phyloP scores from a whole-genome alignment of 2,888 invertebrate species.

The Hypolimnas misippus region DNA sequence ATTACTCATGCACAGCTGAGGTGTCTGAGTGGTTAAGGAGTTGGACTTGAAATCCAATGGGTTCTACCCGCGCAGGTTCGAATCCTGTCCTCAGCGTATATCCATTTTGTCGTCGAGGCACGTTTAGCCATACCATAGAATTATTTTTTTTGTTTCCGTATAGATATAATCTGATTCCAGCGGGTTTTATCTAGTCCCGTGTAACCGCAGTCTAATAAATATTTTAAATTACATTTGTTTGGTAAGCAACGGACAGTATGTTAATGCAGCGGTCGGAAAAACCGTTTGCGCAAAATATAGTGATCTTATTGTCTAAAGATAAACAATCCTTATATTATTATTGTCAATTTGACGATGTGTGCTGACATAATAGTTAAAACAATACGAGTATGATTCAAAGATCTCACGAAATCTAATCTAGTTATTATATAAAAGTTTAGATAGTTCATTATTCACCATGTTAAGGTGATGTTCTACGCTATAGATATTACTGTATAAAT shows the following conservation, averaged over 20 bases:
- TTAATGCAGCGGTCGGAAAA: constrained; percentile 38
- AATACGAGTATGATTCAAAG: too few species aligned
- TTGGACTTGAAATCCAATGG: constrained; percentile 85
- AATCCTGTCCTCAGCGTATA: constrained; percentile 79
- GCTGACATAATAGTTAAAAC: too few species aligned
- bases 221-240: constrained; percentile 24
- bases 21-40: constrained; percentile 85
- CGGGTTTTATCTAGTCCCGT: constrained; percentile 12
- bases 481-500: too few species aligned
- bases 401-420: too few species aligned
- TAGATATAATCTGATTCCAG: constrained; percentile 7
- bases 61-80: constrained; percentile 85
- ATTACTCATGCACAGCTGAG: constrained; percentile 60
- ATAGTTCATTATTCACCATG: too few species aligned
- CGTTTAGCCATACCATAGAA: not conserved
- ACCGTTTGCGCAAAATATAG: constrained; percentile 8
- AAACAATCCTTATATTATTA: not conserved
- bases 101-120: constrained; percentile 39
- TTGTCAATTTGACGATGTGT: too few species aligned
- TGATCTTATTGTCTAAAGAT: not conserved
- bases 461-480: too few species aligned
- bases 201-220: constrained; percentile 34
- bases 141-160: not conserved
- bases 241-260: constrained; percentile 17
- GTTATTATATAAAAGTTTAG: too few species aligned